Percentiles rank a stretch among this genome's conserved stretches.
These are phyloP conservation scores for Penaeus chinensis DNA, from an alignment of 1,140 invertebrate species.

Conservation along the genomic window DNA sequence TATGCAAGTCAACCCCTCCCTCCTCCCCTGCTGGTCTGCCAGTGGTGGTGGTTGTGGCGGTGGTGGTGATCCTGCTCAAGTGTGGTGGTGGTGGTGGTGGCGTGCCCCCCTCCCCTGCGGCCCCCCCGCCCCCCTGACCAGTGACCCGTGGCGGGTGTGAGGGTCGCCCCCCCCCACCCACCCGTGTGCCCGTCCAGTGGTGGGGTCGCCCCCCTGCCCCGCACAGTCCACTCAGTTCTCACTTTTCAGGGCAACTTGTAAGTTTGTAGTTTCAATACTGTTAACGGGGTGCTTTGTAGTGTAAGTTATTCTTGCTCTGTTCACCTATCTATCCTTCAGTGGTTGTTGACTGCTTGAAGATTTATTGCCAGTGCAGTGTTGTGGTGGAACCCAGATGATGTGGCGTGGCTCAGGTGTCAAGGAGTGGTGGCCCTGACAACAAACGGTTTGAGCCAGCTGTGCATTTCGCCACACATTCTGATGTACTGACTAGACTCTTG, in stretches of 20 bases:
- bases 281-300: conserved; percentile 61
- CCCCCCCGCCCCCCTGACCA: conserved; percentile 39
- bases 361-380: conserved; percentile 53
- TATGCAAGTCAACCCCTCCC: conserved; percentile 56
- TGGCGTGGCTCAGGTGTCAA: conserved; percentile 17
- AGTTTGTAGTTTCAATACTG: conserved; percentile 61
- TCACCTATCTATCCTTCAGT: conserved; percentile 56
- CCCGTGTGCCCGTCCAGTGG: conserved; percentile 58
- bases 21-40: conserved; percentile 17
- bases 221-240: conserved; percentile 61
- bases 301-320: conserved; percentile 57
- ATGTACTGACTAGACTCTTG: too few species aligned
- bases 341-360: conserved; percentile 59
- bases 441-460: too few species aligned
- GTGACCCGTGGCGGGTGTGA: conserved; percentile 34
- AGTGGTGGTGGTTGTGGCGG: conserved; percentile 52
- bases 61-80: conserved; percentile 58
- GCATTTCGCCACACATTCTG: too few species aligned
- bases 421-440: too few species aligned
- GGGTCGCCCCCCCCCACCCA: conserved; percentile 46
- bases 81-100: conserved; percentile 57
- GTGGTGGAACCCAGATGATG: conserved; percentile 35
- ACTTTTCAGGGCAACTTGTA: conserved; percentile 60
- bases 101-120: conserved; percentile 19
- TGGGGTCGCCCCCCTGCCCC: conserved; percentile 55